Conservation (phyloP, 2,113 vertebrate genomes). For the Proteles cristata region DNA sequence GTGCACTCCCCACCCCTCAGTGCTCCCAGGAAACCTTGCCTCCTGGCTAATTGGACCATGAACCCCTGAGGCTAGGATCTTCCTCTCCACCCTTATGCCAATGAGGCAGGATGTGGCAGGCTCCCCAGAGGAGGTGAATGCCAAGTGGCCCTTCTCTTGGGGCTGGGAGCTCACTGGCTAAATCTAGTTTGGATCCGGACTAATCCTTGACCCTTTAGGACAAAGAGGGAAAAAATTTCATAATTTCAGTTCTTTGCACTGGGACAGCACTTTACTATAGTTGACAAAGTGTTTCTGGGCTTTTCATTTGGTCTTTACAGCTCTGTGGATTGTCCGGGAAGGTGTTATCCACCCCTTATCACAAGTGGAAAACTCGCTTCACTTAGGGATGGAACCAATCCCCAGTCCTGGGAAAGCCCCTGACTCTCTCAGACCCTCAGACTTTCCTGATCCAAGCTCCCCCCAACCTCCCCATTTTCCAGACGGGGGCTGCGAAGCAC, state of each 20-base stretch:
- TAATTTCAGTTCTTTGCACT: background rate
- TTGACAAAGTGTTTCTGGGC: background rate
- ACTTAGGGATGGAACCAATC: background rate
- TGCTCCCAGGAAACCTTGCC: background rate
- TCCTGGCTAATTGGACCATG: background rate
- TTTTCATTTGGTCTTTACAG: background rate
- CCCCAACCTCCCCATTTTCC: background rate
- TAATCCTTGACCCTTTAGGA: background rate
- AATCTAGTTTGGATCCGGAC: background rate
- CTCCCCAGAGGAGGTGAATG: accelerated
- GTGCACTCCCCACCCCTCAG: background rate
- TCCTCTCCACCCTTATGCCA: background rate
- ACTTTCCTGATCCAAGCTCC: background rate
- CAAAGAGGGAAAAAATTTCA: background rate
- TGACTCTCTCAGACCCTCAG: background rate
- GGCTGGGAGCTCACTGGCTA: background rate
- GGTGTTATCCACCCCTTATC: background rate
- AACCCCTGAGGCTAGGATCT: background rate
- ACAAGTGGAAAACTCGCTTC: background rate
- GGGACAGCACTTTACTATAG: background rate
- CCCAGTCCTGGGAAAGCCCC: background rate
- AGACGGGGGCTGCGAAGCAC: background rate
- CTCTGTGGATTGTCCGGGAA: background rate
- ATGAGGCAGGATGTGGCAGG: accelerated
- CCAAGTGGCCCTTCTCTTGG: background rate